Evolutionary conservation across 37 sponge, comb jelly and placozoan genomes (phyloP).

Genomic region (Agelas oroides): DNA sequence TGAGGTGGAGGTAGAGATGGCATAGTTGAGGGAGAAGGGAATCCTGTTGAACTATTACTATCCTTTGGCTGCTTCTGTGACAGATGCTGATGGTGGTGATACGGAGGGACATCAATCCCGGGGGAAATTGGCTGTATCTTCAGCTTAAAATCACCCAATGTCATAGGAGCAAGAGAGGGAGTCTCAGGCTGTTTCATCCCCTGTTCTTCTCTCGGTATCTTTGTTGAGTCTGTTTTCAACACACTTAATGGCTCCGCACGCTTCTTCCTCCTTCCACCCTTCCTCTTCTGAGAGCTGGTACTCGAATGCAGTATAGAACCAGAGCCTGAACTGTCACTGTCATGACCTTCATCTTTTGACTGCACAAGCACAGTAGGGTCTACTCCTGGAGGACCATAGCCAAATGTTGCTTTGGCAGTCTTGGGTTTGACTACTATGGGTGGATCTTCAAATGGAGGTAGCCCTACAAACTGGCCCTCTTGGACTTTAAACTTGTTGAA

Average conservation of each 20-base stretch:
- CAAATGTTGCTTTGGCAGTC: conserved; percentile 29
- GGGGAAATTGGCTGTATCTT: conserved; percentile 72
- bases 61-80: neutral
- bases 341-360: conserved; percentile 33
- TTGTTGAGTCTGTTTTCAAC: neutral
- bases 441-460: conserved; percentile 16
- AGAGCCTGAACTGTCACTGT: conserved; percentile 88
- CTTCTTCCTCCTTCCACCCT: conserved; percentile 27
- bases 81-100: conserved; percentile 27
- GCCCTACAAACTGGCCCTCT: neutral
- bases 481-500: neutral
- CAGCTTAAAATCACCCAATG: conserved; percentile 33
- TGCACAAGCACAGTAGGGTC: neutral
- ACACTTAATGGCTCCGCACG: conserved; percentile 1
- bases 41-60: neutral
- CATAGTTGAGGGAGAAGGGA: too few species aligned
- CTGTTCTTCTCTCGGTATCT: conserved; percentile 8
- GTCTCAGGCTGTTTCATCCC: conserved; percentile 48
- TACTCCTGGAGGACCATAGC: conserved; percentile 19
- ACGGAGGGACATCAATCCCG: conserved; percentile 26
- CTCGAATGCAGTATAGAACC: conserved; percentile 52
- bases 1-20: too few species aligned
- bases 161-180: conserved; percentile 36
- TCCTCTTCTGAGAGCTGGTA: conserved; percentile 20
- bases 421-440: neutral